These are phyloP conservation scores for Ceuthmochares aereus DNA, from an alignment of 2,113 vertebrate species.

Conservation along the genomic window DNA sequence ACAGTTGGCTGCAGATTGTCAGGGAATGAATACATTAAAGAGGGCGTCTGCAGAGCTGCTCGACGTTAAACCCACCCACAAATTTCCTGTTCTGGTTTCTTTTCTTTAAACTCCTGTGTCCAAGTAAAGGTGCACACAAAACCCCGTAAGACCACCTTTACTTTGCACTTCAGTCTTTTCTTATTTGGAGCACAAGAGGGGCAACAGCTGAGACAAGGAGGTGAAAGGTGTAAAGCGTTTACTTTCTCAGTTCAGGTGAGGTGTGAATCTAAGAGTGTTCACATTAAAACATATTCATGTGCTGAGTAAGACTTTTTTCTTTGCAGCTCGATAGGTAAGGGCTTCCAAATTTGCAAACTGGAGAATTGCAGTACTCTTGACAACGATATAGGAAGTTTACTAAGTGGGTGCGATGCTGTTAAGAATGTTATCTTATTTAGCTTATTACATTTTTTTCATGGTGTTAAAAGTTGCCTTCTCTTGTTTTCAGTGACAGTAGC, in stretches of 20 bases:
- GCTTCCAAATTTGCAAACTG: background rate
- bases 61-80: background rate
- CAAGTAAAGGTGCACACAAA: background rate
- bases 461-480: background rate
- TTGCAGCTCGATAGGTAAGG: background rate
- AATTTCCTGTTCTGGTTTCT: background rate
- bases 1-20: background rate
- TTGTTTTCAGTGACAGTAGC: background rate
- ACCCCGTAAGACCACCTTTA: background rate
- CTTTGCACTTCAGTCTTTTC: background rate
- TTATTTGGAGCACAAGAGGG: background rate
- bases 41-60: background rate
- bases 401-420: background rate
- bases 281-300: background rate
- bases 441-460: background rate
- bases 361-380: background rate
- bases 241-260: background rate
- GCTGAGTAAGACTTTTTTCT: background rate
- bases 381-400: background rate
- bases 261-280: background rate
- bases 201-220: background rate
- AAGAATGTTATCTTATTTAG: background rate
- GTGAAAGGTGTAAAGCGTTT: background rate
- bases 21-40: rapidly evolving
- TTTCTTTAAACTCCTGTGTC: background rate